Percentiles rank a stretch among this genome's conserved stretches.
Conservation (phyloP, 1,140 invertebrate species). For the Drosophila trapezifrons region DNA sequence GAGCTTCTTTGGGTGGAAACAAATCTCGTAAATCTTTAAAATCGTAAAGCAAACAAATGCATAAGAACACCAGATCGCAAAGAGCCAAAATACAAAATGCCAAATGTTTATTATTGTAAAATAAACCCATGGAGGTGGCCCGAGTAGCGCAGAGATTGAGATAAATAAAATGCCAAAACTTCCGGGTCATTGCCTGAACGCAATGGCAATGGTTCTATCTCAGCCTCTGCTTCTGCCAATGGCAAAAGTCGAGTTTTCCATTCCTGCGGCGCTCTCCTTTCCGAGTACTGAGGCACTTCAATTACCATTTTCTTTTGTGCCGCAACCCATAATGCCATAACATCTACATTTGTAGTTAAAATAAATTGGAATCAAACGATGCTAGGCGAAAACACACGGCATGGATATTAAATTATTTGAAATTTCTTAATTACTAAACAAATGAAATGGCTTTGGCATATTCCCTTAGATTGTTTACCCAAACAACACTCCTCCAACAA, state of each 20-base stretch:
- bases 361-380: conserved; percentile 50
- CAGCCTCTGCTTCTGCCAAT: neutral
- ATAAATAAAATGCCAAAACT: conserved; percentile 64
- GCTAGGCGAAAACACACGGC: conserved; percentile 34
- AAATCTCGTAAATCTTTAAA: conserved; percentile 73
- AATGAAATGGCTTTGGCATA: conserved; percentile 12
- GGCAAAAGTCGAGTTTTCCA: conserved; percentile 18
- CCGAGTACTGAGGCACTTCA: conserved; percentile 31
- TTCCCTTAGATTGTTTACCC: conserved; percentile 55
- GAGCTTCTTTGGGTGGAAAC: conserved; percentile 39
- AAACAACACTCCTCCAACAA: conserved; percentile 3
- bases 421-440: conserved; percentile 42
- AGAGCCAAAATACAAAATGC: conserved; percentile 45
- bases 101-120: conserved; percentile 74
- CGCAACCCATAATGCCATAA: conserved; percentile 19
- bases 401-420: conserved; percentile 50
- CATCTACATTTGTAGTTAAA: conserved; percentile 41
- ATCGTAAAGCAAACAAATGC: conserved; percentile 75
- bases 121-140: conserved; percentile 39
- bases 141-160: conserved; percentile 37
- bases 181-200: conserved; percentile 64
- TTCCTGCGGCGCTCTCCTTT: neutral
- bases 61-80: conserved; percentile 39
- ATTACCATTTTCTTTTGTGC: conserved; percentile 37
- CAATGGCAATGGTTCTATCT: conserved; percentile 7